These are phyloP conservation scores for Chroicocephalus ridibundus DNA, from an alignment of 2,113 vertebrate species.

Conservation along the genomic window DNA sequence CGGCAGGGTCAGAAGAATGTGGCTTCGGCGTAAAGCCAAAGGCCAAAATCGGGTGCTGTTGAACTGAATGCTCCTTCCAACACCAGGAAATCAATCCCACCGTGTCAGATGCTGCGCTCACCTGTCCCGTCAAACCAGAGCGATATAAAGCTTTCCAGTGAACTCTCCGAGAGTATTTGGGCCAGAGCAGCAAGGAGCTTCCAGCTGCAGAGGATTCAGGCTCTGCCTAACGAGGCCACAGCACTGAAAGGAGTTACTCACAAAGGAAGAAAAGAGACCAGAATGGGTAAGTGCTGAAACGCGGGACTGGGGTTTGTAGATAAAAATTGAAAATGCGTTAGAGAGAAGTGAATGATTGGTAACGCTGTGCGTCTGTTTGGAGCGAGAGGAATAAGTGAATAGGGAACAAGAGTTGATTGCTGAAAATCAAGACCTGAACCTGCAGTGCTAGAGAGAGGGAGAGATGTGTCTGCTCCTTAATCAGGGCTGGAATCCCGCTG, in stretches of 20 bases:
- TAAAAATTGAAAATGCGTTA: background rate
- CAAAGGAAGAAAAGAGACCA: slow-evolving; percentile 21
- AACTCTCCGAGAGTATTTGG: background rate
- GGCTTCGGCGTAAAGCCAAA: fast-evolving
- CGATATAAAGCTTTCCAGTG: background rate
- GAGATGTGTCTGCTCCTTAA: slow-evolving; percentile 32
- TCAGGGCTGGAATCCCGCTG: slow-evolving; percentile 23
- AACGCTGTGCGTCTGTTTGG: slow-evolving; percentile 4
- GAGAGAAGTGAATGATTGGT: background rate
- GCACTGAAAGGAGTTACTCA: slow-evolving; percentile 8
- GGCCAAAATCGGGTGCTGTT: background rate
- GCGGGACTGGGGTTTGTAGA: background rate
- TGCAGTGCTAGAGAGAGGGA: background rate
- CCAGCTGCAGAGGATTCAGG: slow-evolving; percentile 20
- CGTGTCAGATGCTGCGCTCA: background rate
- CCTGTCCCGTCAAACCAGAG: slow-evolving; percentile 12
- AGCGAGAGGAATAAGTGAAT: slow-evolving; percentile 29
- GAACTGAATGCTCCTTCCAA: background rate
- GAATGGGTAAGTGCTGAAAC: background rate
- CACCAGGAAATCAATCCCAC: background rate
- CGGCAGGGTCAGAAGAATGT: background rate
- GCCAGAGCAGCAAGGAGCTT: slow-evolving; percentile 35
- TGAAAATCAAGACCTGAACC: slow-evolving; percentile 30
- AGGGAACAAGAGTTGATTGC: slow-evolving; percentile 17
- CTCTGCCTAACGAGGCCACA: slow-evolving; percentile 23